These are phyloP conservation scores for Microctenopoma lineatum DNA, from an alignment of 2,797 vertebrate genomes.

Conservation along the genomic window DNA sequence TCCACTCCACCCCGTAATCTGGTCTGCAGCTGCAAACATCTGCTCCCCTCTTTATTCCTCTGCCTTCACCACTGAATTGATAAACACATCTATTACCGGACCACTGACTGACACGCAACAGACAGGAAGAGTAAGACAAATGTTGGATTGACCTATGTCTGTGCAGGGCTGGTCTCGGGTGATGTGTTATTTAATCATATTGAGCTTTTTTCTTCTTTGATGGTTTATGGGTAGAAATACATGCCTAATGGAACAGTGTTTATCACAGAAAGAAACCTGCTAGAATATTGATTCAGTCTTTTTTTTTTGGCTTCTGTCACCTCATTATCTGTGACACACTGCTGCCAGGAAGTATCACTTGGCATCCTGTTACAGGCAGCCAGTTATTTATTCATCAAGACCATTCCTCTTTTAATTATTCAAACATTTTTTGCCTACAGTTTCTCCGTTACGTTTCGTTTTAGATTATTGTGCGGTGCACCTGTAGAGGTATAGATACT, in stretches of 20 bases:
- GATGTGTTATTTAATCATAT: conserved; percentile 21
- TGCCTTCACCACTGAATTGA: conserved; percentile 80
- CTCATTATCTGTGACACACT: conserved; percentile 57
- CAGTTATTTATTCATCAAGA: conserved; percentile 84
- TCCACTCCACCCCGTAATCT: conserved; percentile 87
- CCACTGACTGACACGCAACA: conserved; percentile 76
- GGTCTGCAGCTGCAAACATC: conserved; percentile 87
- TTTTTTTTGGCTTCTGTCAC: conserved; percentile 47
- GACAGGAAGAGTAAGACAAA: conserved; percentile 63
- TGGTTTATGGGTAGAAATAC: conserved; percentile 10
- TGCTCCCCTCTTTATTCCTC: conserved; percentile 76
- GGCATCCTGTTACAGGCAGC: conserved; percentile 72
- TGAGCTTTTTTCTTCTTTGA: conserved; percentile 15
- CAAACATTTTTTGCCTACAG: conserved; percentile 66
- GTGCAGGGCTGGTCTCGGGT: conserved; percentile 9
- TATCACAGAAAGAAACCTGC: background rate
- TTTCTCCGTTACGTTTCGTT: conserved; percentile 30
- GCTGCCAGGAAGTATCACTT: conserved; percentile 75
- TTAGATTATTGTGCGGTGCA: conserved; percentile 13
- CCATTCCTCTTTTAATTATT: conserved; percentile 84
- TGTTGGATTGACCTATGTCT: conserved; percentile 60
- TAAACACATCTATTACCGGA: conserved; percentile 83
- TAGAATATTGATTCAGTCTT: conserved; percentile 29
- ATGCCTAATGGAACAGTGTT: background rate
- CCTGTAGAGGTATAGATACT: no score